A percentile compares a stretch with the other conserved stretches of the same genome.
These are phyloP conservation scores for Lasioglossum malachurum DNA, from an alignment of 2,888 invertebrate species.

Conservation along the genomic window DNA sequence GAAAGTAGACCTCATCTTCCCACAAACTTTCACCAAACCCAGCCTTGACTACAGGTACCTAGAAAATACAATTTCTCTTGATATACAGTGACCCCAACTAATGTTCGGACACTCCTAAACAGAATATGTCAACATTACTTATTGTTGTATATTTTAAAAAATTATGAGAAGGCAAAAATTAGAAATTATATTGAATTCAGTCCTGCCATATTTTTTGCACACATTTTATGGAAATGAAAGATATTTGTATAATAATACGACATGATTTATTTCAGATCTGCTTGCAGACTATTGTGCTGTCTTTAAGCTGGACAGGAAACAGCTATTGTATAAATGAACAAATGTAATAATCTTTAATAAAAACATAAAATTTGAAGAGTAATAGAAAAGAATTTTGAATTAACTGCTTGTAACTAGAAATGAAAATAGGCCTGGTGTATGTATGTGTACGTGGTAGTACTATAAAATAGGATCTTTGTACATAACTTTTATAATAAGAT, in stretches of 20 bases:
- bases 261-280: conserved; percentile 81
- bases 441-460: conserved; percentile 12
- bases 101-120: too few relatives aligned
- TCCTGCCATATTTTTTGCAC: background rate
- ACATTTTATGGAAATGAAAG: background rate
- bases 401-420: conserved; percentile 31
- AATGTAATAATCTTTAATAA: conserved; percentile 85
- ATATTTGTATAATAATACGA: conserved; percentile 27
- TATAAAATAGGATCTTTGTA: conserved; percentile 17
- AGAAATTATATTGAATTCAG: background rate
- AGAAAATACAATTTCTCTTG: conserved; percentile 14
- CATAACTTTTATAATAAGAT: conserved; percentile 47
- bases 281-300: conserved; percentile 83
- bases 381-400: conserved; percentile 63
- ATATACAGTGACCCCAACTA: background rate
- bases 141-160: background rate
- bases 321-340: conserved; percentile 85
- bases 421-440: conserved; percentile 29
- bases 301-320: conserved; percentile 84
- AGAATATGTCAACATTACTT: background rate
- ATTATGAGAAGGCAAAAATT: too few relatives aligned
- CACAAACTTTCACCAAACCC: conserved; percentile 88
- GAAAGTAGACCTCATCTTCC: conserved; percentile 96
- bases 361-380: conserved; percentile 84
- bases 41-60: conserved; percentile 84